Base-by-base conservation (phyloP, 2,113 vertebrate genomes). In the Trichechus manatus region DNA sequence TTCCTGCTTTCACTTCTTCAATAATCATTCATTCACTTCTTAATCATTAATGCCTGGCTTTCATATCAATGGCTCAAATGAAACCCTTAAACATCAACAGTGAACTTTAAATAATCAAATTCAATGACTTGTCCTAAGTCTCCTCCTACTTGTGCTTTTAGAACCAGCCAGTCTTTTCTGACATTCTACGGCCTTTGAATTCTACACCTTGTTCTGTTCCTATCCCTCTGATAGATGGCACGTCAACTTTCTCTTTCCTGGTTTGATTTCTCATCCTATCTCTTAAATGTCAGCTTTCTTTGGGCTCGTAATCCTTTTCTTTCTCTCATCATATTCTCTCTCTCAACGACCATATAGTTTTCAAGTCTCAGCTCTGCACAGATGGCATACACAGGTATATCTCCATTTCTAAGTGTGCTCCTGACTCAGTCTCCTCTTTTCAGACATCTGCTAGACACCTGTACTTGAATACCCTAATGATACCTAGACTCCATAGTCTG, bases 1-100 rank as follows among this genome's bases (percentile, higher is more conserved):
- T 94, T n/a, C 86, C 66, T 85, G 25, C 68, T 80, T 91, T 93
- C 63, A 61, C 20, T 79, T 88, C 36, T 94, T 95, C n/a, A 85
- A 5, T 75, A 59, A 1, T 83, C 53, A 7, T 75, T 87, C 39
- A 93, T 92, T 92, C 31, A 96, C 23, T 39, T 6, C 11, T 93
- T 82, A 94, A 79, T 97, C 56, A 63, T 56, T 89, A 91, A 39
- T 39, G 6, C 94, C 74, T 70, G 47, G 2, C 33, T 56, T 66
- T 75, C 22, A 23, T 63, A 86, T 15, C 31, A 64, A 39, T 15
- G 36, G 10, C 14, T 86, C 82, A 75, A 80, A 82, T 50, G 53
- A 95, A 94, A 47, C 23, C 4, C 61, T 91, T 90, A 64, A 63
- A 75, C 39, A 93, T 70, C 72, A 91, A 94, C 72, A 74, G 39